phyloP scores from a whole-genome alignment of 2,113 vertebrate genomes.

The Turdus rufiventris region DNA sequence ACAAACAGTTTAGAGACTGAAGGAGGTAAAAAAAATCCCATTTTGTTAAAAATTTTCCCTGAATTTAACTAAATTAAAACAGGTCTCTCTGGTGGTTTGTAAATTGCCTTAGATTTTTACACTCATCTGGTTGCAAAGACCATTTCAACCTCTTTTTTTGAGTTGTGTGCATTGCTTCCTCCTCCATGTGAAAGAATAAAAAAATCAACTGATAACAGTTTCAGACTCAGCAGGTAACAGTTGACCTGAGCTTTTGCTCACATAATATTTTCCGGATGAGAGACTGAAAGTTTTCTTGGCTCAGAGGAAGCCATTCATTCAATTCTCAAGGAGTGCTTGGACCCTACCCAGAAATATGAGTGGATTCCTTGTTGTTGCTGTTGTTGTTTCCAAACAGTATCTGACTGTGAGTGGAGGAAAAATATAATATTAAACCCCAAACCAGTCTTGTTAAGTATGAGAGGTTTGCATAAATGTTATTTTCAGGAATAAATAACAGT shows the following conservation, averaged over 20 bases:
- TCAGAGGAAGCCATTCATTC: conserved; percentile 17
- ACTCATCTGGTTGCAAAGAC: not conserved
- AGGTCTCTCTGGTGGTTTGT: not conserved
- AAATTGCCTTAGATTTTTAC: not conserved
- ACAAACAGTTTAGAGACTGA: not conserved
- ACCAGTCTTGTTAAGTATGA: not conserved
- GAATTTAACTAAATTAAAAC: not conserved
- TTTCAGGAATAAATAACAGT: not conserved
- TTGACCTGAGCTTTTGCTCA: not conserved
- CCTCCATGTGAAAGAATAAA: not conserved
- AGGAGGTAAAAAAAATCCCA: not conserved
- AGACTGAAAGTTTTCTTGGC: not conserved
- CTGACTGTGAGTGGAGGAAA: not conserved
- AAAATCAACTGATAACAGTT: not conserved
- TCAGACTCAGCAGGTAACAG: not conserved
- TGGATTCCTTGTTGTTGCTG: not conserved
- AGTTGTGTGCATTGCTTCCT: not conserved
- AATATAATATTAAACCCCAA: not conserved
- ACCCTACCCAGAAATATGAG: not conserved
- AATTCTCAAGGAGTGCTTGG: not conserved
- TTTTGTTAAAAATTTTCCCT: not conserved
- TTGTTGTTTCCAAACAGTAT: conserved; percentile 6
- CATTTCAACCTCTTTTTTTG: not conserved
- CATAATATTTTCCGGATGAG: conserved; percentile 6
- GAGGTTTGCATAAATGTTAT: not conserved